Conservation (phyloP, 2,797 vertebrate species). For the Ctenosaura bakeri region DNA sequence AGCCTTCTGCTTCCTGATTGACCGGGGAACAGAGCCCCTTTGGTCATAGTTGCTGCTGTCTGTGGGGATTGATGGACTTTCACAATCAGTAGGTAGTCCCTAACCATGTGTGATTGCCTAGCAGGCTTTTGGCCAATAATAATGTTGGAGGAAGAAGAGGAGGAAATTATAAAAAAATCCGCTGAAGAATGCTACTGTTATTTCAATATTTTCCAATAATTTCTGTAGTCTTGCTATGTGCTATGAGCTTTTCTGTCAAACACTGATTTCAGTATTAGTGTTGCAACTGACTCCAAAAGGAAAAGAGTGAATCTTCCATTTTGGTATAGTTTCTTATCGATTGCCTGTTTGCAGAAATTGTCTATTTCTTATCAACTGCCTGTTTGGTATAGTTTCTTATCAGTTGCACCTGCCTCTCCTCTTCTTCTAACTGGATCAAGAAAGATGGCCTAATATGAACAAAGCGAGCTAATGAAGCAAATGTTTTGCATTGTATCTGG, state of each 20-base stretch:
- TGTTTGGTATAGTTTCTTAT: neutral
- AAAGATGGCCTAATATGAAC: neutral
- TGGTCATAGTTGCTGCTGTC: no score
- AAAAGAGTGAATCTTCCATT: neutral
- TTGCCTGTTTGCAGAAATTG: constrained; percentile 8
- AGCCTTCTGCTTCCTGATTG: no score
- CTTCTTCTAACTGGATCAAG: constrained; percentile 11
- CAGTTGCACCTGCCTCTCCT: neutral
- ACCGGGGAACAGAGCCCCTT: neutral
- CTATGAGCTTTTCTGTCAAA: neutral
- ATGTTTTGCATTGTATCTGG: neutral
- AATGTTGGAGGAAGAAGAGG: neutral
- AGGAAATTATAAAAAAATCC: neutral
- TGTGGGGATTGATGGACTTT: no score
- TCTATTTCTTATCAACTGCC: no score
- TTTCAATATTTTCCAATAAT: constrained; percentile 18
- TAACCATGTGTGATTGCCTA: no score
- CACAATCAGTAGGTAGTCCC: no score
- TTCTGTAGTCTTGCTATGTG: neutral
- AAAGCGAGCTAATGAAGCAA: constrained; percentile 12
- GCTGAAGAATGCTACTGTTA: neutral
- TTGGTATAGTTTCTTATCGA: constrained; percentile 1
- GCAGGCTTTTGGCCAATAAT: neutral
- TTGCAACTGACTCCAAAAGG: neutral
- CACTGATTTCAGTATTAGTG: constrained; percentile 12